Conservation (phyloP, 2,888 invertebrate species). For the Gasteruption jaculator region DNA sequence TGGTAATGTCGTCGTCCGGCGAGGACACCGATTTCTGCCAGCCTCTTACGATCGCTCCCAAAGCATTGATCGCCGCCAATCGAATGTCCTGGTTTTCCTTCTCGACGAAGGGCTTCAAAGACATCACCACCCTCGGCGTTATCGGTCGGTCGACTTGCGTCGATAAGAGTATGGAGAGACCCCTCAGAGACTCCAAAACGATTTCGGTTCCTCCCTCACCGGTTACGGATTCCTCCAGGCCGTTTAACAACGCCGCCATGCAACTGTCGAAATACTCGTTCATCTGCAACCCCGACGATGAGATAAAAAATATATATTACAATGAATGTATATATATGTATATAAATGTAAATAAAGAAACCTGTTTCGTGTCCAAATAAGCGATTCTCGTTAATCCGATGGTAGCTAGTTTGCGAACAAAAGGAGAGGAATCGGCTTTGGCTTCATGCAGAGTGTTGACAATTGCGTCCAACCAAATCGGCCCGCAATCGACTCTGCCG, state of each 20-base stretch:
- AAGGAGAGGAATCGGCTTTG: slow-evolving; percentile 39
- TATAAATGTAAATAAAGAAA: slow-evolving; percentile 9
- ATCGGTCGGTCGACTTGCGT: slow-evolving; percentile 33
- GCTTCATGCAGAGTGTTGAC: slow-evolving; percentile 40
- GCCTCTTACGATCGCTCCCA: slow-evolving; percentile 33
- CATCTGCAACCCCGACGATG: too few species aligned
- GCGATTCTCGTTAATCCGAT: slow-evolving; percentile 40
- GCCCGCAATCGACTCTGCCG: slow-evolving; percentile 34
- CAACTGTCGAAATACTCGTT: slow-evolving; percentile 41
- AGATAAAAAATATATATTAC: too few species aligned
- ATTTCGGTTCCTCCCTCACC: slow-evolving; percentile 38
- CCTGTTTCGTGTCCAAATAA: slow-evolving; percentile 35
- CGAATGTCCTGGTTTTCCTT: slow-evolving; percentile 43
- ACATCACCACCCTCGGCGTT: slow-evolving; percentile 39
- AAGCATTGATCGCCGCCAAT: slow-evolving; percentile 37
- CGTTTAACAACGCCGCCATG: slow-evolving; percentile 38
- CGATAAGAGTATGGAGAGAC: slow-evolving; percentile 37
- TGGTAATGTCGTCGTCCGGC: slow-evolving; percentile 35
- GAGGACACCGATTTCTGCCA: slow-evolving; percentile 31
- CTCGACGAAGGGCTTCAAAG: slow-evolving; percentile 44
- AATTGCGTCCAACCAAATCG: slow-evolving; percentile 41
- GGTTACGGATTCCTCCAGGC: slow-evolving; percentile 39
- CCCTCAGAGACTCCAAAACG: slow-evolving; percentile 39
- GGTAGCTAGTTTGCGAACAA: slow-evolving; percentile 41
- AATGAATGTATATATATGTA: neutral